These are phyloP conservation scores for Cremastinae sp. DNA, from an alignment of 2,888 invertebrate genomes.

Conservation along the genomic window DNA sequence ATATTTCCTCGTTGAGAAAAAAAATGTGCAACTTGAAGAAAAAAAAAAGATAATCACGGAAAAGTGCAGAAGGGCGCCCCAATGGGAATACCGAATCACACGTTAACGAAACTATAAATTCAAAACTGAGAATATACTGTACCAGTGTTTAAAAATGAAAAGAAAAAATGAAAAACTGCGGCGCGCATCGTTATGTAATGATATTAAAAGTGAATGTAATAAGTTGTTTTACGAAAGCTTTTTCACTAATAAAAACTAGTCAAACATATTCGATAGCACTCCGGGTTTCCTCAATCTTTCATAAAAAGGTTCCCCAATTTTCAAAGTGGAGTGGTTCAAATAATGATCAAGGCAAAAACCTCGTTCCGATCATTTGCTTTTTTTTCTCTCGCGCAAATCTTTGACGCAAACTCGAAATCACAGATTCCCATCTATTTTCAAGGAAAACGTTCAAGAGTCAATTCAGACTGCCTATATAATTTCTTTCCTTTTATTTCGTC, in stretches of 20 bases:
- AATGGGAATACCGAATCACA: slow-evolving; percentile 36
- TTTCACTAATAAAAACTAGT: slow-evolving; percentile 77
- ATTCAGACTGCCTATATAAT: too few relatives aligned
- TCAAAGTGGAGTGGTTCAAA: slow-evolving; percentile 5
- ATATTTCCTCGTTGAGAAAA: slow-evolving; percentile 21
- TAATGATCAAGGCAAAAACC: neutral
- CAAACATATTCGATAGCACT: slow-evolving; percentile 63
- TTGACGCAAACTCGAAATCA: too few relatives aligned
- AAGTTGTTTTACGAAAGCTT: slow-evolving; percentile 76
- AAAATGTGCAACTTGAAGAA: slow-evolving; percentile 22
- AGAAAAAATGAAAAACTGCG: slow-evolving; percentile 43
- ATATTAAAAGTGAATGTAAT: slow-evolving; percentile 73
- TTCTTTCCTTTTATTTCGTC: too few relatives aligned
- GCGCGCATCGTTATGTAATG: slow-evolving; percentile 65
- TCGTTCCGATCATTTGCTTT: too few relatives aligned
- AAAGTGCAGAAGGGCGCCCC: neutral
- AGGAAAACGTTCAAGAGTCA: too few relatives aligned
- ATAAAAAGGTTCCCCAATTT: neutral
- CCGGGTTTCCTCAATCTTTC: slow-evolving; percentile 1
- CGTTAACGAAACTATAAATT: slow-evolving; percentile 51
- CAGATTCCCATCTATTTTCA: too few relatives aligned
- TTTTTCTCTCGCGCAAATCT: too few relatives aligned
- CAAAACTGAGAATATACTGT: slow-evolving; percentile 49
- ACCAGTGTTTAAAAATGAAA: slow-evolving; percentile 43
- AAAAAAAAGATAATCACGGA: slow-evolving; percentile 30